Evolutionary conservation across 2,888 invertebrate genomes (phyloP).

Genomic region (Syrphus vitripennis): DNA sequence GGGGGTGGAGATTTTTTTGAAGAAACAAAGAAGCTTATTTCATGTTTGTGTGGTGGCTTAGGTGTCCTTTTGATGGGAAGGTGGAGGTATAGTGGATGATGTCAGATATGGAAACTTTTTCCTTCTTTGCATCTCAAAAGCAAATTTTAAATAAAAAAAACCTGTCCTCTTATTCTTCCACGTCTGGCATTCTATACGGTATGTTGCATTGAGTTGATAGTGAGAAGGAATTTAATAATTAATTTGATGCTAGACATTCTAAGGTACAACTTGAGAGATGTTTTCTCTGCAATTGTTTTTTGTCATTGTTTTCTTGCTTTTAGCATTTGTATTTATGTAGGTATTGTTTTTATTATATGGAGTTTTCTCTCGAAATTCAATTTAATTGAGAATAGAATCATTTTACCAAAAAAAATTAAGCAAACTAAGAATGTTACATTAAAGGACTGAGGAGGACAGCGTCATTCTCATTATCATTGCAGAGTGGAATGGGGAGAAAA

Average conservation of each 20-base stretch:
- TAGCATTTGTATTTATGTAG: background rate
- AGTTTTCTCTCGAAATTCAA: slow-evolving; percentile 48
- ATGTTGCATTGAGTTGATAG: slow-evolving; percentile 60
- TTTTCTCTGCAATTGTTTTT: slow-evolving; percentile 21
- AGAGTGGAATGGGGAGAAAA: slow-evolving; percentile 56
- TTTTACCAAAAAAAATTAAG: background rate
- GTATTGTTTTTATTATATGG: slow-evolving; percentile 37
- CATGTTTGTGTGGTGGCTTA: slow-evolving; percentile 25
- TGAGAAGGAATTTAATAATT: slow-evolving; percentile 71
- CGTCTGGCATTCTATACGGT: background rate
- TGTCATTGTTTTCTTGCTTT: background rate
- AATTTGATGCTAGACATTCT: slow-evolving; percentile 61
- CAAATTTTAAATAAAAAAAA: slow-evolving; percentile 56
- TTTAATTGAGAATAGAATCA: slow-evolving; percentile 30
- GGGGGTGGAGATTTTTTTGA: background rate
- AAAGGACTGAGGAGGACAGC: background rate
- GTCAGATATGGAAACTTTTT: slow-evolving; percentile 30
- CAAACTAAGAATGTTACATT: background rate
- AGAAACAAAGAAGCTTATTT: slow-evolving; percentile 56
- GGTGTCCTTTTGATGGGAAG: slow-evolving; percentile 1
- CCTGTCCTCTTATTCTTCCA: slow-evolving; percentile 26
- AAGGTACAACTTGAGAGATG: slow-evolving; percentile 39
- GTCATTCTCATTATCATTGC: background rate
- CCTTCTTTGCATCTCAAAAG: slow-evolving; percentile 58
- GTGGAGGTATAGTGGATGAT: background rate